Conservation (phyloP, 2,113 vertebrate genomes). For the Aspiorhynchus laticeps region DNA sequence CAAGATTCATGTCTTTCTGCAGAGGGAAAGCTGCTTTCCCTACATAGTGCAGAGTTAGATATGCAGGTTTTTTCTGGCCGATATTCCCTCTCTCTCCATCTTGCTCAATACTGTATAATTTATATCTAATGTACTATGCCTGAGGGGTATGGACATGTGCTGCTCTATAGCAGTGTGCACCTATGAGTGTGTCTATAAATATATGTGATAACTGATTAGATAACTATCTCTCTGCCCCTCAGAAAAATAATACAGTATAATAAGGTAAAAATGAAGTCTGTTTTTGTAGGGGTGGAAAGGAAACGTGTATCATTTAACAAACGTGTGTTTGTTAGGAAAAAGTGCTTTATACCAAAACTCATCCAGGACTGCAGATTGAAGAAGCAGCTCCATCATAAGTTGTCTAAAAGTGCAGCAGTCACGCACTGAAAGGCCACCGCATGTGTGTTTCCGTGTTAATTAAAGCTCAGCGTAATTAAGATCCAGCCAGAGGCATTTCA, state of each 20-base stretch:
- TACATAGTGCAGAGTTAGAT: background rate
- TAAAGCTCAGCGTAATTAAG: conserved; percentile 55
- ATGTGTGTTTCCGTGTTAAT: conserved; percentile 46
- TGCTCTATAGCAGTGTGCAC: conserved; percentile 8
- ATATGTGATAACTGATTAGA: conserved; percentile 28
- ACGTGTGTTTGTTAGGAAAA: background rate
- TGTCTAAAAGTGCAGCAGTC: conserved; percentile 32
- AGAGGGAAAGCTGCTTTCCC: background rate
- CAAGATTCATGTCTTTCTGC: background rate
- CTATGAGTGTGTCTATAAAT: conserved; percentile 38
- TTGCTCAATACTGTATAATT: conserved; percentile 39
- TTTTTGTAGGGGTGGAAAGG: background rate
- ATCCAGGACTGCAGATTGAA: conserved; percentile 3
- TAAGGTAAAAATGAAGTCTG: background rate
- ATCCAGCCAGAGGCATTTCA: conserved; percentile 48
- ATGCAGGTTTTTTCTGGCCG: background rate
- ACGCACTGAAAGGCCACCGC: conserved; percentile 33
- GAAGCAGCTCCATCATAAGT: conserved; percentile 26
- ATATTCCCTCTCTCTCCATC: conserved; percentile 25
- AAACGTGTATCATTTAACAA: background rate
- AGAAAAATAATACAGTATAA: conserved; percentile 29
- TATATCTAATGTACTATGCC: conserved; percentile 43
- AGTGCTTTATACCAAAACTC: conserved; percentile 1
- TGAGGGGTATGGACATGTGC: conserved; percentile 12
- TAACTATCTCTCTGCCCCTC: background rate